phyloP scores from a whole-genome alignment of 1,140 invertebrate species.

The Sweltsa coloradensis region DNA sequence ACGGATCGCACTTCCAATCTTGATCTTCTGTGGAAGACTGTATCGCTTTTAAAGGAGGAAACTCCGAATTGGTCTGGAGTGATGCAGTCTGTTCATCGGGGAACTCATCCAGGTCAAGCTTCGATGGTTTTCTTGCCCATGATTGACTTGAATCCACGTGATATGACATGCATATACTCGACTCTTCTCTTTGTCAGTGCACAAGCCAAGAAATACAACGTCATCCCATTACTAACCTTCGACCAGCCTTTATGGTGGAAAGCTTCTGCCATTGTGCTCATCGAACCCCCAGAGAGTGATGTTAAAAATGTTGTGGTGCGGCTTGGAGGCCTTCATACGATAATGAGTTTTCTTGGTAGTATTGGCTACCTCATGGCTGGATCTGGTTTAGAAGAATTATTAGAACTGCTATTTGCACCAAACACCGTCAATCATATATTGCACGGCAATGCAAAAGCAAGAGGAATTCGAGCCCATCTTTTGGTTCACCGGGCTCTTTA shows the following conservation, averaged over 20 bases:
- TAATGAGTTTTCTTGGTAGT: conserved; percentile 19
- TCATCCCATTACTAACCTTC: conserved; percentile 21
- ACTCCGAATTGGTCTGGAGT: background rate
- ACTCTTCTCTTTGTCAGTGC: conserved; percentile 19
- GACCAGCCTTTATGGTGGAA: conserved; percentile 22
- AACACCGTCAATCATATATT: conserved; percentile 1
- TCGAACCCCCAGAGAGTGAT: conserved; percentile 6
- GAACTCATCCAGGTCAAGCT: background rate
- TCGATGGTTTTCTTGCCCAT: conserved; percentile 1
- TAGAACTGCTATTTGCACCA: conserved; percentile 16
- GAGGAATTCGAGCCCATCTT: conserved; percentile 5
- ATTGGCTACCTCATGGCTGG: conserved; percentile 19
- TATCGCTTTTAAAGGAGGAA: background rate
- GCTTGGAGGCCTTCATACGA: conserved; percentile 5
- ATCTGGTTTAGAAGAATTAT: conserved; percentile 15
- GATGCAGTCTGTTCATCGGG: background rate
- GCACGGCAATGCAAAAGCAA: background rate
- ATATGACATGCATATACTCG: conserved; percentile 13
- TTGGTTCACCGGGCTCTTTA: no score
- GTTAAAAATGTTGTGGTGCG: conserved; percentile 16
- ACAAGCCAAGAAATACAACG: conserved; percentile 12
- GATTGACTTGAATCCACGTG: background rate
- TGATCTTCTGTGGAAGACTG: conserved; percentile 1
- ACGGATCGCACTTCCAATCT: background rate
- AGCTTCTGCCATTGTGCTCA: conserved; percentile 6